A percentile compares a stretch with the other conserved stretches of the same genome.
These are phyloP conservation scores for Periophthalmus modestus DNA, from an alignment of 2,113 vertebrate genomes.

Conservation along the genomic window DNA sequence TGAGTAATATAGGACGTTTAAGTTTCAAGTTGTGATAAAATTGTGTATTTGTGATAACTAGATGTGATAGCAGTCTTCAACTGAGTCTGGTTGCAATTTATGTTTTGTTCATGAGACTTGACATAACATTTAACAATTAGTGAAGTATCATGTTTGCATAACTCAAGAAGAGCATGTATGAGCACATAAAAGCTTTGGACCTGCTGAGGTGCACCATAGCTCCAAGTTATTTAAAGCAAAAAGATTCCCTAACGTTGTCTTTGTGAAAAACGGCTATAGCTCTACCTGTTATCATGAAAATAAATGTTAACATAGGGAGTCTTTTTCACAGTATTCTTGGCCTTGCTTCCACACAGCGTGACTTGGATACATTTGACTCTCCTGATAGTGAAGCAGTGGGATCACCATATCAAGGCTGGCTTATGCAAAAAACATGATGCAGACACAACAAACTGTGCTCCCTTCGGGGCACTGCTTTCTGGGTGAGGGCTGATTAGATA, in stretches of 20 bases:
- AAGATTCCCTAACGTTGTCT: background rate
- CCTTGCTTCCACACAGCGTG: background rate
- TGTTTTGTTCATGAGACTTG: no score
- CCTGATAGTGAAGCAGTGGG: conserved; percentile 16
- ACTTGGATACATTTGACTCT: conserved; percentile 15
- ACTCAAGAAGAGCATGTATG: no score
- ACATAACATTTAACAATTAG: no score
- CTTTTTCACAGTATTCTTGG: background rate
- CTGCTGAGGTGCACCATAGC: no score
- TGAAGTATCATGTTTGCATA: no score
- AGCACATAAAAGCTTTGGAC: no score
- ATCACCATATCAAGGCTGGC: conserved; percentile 4
- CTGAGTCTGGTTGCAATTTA: no score
- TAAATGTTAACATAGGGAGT: background rate
- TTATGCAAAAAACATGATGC: conserved; percentile 11
- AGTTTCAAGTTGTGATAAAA: no score
- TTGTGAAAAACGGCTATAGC: background rate
- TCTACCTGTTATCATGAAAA: background rate
- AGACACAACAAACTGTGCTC: conserved; percentile 21
- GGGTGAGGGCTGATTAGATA: conserved; percentile 55
- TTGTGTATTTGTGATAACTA: no score
- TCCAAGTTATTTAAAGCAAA: background rate
- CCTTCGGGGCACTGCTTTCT: conserved; percentile 47
- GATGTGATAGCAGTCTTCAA: no score
- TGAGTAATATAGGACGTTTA: no score